These are phyloP conservation scores for Caenorhabditis inopinata DNA, from an alignment of 1,140 invertebrate genomes.

Conservation along the genomic window DNA sequence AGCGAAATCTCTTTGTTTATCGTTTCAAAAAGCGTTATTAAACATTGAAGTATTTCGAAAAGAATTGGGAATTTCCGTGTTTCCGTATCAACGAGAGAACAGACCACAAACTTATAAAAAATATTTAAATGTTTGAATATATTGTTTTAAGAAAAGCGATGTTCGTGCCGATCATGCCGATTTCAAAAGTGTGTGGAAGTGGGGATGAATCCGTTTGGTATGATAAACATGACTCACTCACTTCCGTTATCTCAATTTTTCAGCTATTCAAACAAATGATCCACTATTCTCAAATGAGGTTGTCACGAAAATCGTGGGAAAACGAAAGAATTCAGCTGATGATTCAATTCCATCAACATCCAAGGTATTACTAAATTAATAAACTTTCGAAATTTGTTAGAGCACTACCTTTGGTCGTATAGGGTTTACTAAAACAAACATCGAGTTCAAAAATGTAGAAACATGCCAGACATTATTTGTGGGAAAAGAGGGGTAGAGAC, in stretches of 20 bases:
- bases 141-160: conserved; percentile 44
- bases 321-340: conserved; percentile 9
- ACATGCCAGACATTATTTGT: background rate
- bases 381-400: too few relatives aligned
- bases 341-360: background rate
- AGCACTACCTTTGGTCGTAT: too few relatives aligned
- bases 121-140: background rate
- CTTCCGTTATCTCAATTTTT: background rate
- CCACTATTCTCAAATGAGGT: background rate
- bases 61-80: background rate
- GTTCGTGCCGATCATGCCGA: conserved; percentile 43
- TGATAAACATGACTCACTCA: background rate
- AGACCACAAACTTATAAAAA: background rate
- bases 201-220: conserved; percentile 45
- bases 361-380: background rate
- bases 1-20: background rate
- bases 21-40: background rate
- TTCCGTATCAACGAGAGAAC: too few relatives aligned
- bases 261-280: conserved; percentile 39
- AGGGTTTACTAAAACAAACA: conserved; percentile 2
- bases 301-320: conserved; percentile 27
- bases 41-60: background rate
- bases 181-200: conserved; percentile 46
- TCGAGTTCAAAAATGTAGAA: background rate
- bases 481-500: background rate